Evolutionary conservation across 1,140 invertebrate species (phyloP).

Genomic region (Lepidurus packardi): DNA sequence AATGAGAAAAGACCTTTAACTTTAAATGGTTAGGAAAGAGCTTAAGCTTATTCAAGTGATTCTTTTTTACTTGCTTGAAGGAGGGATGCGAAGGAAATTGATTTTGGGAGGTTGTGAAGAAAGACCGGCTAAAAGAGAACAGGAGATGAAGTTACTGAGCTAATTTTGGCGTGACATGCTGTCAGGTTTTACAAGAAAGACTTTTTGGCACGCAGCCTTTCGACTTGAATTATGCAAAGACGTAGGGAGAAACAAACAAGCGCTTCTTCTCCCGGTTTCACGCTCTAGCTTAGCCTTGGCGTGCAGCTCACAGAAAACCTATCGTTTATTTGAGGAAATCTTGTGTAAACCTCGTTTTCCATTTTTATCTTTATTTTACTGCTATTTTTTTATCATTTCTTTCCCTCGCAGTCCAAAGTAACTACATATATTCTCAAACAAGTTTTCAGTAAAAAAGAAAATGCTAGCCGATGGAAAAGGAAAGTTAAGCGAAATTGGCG

Average conservation of each 20-base stretch:
- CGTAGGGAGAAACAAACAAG: conserved; percentile 1
- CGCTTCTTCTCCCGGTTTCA: not conserved
- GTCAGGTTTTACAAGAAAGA: conserved; percentile 16
- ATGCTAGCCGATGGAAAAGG: not conserved
- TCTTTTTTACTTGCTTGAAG: not conserved
- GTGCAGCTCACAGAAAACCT: not conserved
- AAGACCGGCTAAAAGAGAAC: conserved; percentile 1
- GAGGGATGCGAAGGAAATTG: not conserved
- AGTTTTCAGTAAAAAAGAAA: not conserved
- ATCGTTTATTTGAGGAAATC: not conserved
- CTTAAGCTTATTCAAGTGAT: conserved; percentile 1
- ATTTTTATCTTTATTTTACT: too few species aligned
- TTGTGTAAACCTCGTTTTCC: too few species aligned
- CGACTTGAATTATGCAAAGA: conserved; percentile 11
- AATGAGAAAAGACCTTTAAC: not conserved
- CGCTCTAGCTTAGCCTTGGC: not conserved
- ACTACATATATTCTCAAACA: not conserved
- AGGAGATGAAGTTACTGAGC: conserved; percentile 18
- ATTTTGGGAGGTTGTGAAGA: not conserved
- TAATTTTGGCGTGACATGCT: conserved; percentile 19
- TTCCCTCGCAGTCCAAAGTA: too few species aligned
- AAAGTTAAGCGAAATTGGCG: not conserved
- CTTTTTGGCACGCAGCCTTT: not conserved
- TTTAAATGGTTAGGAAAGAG: not conserved
- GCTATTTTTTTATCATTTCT: too few species aligned